Evolutionary conservation across 1,140 invertebrate genomes (phyloP).

Genomic region (Lepidurus couesii): DNA sequence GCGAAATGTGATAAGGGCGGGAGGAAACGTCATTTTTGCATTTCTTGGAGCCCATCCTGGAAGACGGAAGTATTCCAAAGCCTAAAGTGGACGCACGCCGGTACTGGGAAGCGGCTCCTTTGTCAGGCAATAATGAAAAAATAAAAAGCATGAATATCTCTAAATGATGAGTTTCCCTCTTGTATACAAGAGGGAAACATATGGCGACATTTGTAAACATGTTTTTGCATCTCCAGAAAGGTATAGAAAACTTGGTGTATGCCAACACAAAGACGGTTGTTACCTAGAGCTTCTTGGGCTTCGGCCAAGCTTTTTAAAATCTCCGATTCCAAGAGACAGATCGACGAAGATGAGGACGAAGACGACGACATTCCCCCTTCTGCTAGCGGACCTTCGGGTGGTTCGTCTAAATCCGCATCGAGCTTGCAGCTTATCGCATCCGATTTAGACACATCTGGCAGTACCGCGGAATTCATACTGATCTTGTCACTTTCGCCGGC

Average conservation of each 20-base stretch:
- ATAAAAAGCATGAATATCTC: constrained; percentile 12
- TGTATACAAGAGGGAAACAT: not conserved
- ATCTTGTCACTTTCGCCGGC: constrained; percentile 2
- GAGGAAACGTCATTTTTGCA: not conserved
- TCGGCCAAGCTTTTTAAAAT: constrained; percentile 33
- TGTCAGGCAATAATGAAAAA: not conserved
- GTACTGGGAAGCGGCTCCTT: constrained; percentile 10
- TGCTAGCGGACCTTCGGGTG: constrained; percentile 29
- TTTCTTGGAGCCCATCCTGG: not conserved
- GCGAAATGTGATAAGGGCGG: not conserved
- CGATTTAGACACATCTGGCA: constrained; percentile 9
- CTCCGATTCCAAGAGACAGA: constrained; percentile 33
- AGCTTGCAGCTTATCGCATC: not conserved
- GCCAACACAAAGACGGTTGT: not conserved
- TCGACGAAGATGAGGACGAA: constrained; percentile 47
- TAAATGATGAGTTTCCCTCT: too few relatives aligned
- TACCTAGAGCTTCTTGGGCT: constrained; percentile 32
- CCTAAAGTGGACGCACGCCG: not conserved
- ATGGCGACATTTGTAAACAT: not conserved
- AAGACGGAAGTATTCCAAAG: not conserved
- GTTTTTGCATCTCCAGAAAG: not conserved
- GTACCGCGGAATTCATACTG: constrained; percentile 5
- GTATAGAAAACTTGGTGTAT: not conserved
- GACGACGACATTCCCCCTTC: constrained; percentile 31
- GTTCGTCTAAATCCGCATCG: constrained; percentile 30